phyloP scores from a whole-genome alignment of 2,888 invertebrate species.

The Psylliodes chrysocephalus region DNA sequence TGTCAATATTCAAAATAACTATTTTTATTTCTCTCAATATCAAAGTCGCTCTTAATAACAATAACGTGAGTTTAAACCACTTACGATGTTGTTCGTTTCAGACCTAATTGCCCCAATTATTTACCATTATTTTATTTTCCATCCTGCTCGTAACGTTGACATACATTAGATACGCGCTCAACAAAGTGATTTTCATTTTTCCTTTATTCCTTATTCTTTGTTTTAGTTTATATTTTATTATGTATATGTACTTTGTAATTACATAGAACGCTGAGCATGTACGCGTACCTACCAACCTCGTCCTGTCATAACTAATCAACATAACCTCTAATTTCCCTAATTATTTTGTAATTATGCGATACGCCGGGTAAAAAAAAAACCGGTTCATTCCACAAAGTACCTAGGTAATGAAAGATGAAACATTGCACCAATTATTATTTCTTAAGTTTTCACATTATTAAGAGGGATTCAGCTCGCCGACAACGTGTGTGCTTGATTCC shows the following conservation, averaged over 20 bases:
- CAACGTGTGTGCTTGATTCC: too few relatives aligned
- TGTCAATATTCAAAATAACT: too few relatives aligned
- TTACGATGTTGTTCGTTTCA: too few relatives aligned
- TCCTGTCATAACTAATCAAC: conserved; percentile 6
- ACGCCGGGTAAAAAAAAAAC: background rate
- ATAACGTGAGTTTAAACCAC: too few relatives aligned
- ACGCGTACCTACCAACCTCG: background rate
- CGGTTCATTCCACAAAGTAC: background rate
- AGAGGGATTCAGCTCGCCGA: background rate
- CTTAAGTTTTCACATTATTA: background rate
- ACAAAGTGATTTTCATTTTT: too few relatives aligned
- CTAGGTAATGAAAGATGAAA: conserved; percentile 1
- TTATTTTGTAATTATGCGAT: conserved; percentile 21
- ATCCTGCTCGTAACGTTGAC: too few relatives aligned
- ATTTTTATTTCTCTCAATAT: too few relatives aligned
- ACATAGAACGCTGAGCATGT: background rate
- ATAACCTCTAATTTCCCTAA: conserved; percentile 26
- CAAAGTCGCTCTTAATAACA: too few relatives aligned
- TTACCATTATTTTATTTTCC: too few relatives aligned
- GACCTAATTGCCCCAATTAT: too few relatives aligned
- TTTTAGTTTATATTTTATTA: background rate
- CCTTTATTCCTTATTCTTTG: too few relatives aligned
- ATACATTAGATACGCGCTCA: too few relatives aligned
- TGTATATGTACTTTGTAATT: conserved; percentile 2
- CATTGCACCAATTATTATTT: background rate